Evolutionary conservation across 2,113 vertebrate species (phyloP).

Genomic region (Cebus imitator): DNA sequence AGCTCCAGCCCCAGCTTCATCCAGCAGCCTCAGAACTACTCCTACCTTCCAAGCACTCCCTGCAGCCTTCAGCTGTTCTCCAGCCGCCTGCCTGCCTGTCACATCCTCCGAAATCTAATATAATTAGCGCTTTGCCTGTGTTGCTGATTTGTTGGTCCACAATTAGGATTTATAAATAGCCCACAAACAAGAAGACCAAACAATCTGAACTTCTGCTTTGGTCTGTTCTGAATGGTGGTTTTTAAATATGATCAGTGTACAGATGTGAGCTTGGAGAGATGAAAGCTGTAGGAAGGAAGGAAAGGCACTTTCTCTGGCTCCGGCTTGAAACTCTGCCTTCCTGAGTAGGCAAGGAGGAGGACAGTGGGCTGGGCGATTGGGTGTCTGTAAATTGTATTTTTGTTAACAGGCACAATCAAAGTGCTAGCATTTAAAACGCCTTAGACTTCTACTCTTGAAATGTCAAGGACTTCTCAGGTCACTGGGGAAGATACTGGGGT

Average conservation of each 20-base stretch:
- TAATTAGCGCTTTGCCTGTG: slow-evolving; percentile 62
- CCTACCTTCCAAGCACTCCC: background rate
- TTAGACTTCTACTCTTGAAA: background rate
- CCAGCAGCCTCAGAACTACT: background rate
- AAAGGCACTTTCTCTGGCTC: background rate
- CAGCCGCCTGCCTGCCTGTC: background rate
- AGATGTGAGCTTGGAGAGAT: background rate
- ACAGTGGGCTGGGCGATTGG: too few species aligned
- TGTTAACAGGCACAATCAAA: background rate
- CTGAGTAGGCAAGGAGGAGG: too few species aligned
- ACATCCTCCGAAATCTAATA: background rate
- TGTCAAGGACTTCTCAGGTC: background rate
- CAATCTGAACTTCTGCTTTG: slow-evolving; percentile 27
- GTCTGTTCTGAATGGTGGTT: slow-evolving; percentile 4
- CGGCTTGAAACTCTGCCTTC: background rate
- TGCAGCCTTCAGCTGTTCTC: background rate
- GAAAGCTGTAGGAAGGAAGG: background rate
- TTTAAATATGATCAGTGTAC: background rate
- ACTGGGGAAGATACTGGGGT: background rate
- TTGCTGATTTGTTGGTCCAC: slow-evolving; percentile 66
- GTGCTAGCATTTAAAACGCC: background rate
- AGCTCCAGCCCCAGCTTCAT: background rate
- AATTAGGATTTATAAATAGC: slow-evolving; percentile 73
- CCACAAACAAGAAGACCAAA: slow-evolving; percentile 29
- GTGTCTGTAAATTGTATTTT: background rate